Percentiles rank a stretch among this genome's conserved stretches.
These are phyloP conservation scores for Ctenopoma multispine DNA, from an alignment of 2,797 vertebrate genomes.

Conservation along the genomic window DNA sequence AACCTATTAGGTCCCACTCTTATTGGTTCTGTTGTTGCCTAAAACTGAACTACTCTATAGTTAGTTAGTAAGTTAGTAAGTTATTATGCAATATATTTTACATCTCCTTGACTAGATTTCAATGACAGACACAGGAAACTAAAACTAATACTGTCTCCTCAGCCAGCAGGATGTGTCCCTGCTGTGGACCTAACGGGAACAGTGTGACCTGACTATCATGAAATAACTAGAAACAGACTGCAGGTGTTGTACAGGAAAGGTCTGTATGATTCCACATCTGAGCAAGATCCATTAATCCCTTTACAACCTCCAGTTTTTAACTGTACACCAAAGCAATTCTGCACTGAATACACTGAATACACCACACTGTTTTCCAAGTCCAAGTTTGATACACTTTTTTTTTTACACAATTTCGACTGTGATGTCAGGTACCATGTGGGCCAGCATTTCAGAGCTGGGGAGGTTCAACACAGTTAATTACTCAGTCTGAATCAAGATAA, in stretches of 20 bases:
- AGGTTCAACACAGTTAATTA: conserved; percentile 9
- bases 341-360: neutral
- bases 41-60: neutral
- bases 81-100: neutral
- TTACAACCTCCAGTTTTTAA: conserved; percentile 6
- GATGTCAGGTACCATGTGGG: neutral
- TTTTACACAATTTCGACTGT: neutral
- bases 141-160: conserved; percentile 32
- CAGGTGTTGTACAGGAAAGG: conserved; percentile 62
- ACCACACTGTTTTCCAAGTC: neutral
- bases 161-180: conserved; percentile 68
- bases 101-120: neutral
- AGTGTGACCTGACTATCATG: conserved; percentile 53
- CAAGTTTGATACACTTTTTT: neutral
- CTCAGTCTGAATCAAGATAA: conserved; percentile 20
- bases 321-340: neutral
- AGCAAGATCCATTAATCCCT: conserved; percentile 22
- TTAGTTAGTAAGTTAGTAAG: no score
- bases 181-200: conserved; percentile 54
- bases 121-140: conserved; percentile 19
- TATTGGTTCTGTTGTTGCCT: neutral
- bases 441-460: conserved; percentile 3
- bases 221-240: conserved; percentile 59
- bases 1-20: neutral
- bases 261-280: conserved; percentile 14